Percentiles rank a stretch among this genome's conserved stretches.
phyloP scores from a whole-genome alignment of 2,113 vertebrate genomes.

The Tapirus terrestris region DNA sequence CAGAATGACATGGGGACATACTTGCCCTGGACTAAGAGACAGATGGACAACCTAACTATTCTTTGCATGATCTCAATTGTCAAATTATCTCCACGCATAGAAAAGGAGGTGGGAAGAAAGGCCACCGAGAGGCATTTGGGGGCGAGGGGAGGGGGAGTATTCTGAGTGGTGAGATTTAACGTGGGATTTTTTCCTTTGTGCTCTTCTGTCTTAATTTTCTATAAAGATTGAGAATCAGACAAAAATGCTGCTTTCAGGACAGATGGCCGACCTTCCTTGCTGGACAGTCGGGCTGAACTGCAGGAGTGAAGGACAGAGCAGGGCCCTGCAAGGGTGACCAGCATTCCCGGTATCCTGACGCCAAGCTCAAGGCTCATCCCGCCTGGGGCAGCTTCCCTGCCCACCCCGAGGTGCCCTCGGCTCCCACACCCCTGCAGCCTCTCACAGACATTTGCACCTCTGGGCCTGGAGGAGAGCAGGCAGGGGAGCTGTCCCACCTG shows the following conservation, averaged over 20 bases:
- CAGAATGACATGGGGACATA: rapidly evolving
- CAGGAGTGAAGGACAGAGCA: not conserved
- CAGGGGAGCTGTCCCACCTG: not conserved
- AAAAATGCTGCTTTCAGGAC: not conserved
- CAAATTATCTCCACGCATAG: rapidly evolving
- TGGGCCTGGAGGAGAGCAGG: not conserved
- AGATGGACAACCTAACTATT: not conserved
- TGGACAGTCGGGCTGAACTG: not conserved
- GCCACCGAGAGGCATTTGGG: rapidly evolving
- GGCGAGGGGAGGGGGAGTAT: too few species aligned
- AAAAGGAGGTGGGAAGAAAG: not conserved
- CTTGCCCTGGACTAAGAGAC: too few species aligned
- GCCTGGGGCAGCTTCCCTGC: not conserved
- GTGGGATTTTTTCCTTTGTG: not conserved
- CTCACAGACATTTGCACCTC: not conserved
- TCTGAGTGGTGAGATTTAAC: not conserved
- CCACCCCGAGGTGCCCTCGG: too few species aligned
- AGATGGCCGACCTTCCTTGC: not conserved
- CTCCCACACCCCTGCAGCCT: too few species aligned
- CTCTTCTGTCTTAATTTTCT: not conserved
- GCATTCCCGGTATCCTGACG: too few species aligned
- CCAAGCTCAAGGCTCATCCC: not conserved
- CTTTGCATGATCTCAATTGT: not conserved
- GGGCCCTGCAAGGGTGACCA: not conserved
- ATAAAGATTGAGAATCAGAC: not conserved